phyloP scores from a whole-genome alignment of 1,140 invertebrate species.

The Pseudomyrmex cubaensis region DNA sequence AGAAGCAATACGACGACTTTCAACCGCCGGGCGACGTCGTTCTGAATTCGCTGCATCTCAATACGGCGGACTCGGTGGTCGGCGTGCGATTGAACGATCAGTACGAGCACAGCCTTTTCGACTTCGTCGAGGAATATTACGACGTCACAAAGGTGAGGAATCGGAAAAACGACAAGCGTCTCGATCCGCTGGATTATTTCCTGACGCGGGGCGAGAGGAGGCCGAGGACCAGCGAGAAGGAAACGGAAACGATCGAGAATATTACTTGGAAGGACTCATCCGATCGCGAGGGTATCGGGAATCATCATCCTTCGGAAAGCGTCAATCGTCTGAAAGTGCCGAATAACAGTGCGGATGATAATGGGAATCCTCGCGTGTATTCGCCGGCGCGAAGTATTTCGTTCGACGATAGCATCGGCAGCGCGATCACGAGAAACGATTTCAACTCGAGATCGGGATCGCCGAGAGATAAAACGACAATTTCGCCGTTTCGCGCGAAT shows the following conservation, averaged over 20 bases:
- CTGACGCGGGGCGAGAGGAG: constrained; percentile 63
- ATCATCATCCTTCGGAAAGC: not conserved
- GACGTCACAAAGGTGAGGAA: constrained; percentile 44
- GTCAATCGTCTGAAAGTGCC: not conserved
- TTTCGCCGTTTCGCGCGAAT: too few species aligned
- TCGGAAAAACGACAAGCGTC: constrained; percentile 63
- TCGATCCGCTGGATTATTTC: constrained; percentile 79
- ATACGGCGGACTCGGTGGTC: constrained; percentile 69
- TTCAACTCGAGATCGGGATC: not conserved
- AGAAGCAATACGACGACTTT: constrained; percentile 73
- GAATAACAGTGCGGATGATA: not conserved
- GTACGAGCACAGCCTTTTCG: constrained; percentile 73
- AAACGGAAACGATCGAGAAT: constrained; percentile 50
- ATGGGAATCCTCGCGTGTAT: constrained; percentile 7
- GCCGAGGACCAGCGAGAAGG: constrained; percentile 61
- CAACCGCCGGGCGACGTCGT: constrained; percentile 78
- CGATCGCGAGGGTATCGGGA: not conserved
- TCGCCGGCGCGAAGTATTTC: not conserved
- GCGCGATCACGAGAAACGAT: not conserved
- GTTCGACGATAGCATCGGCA: not conserved
- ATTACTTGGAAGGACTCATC: not conserved
- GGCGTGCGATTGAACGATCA: constrained; percentile 63
- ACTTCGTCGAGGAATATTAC: constrained; percentile 73
- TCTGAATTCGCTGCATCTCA: constrained; percentile 78
- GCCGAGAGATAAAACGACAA: not conserved